Base-by-base conservation (phyloP, 1,140 invertebrate genomes). In the Sycophila sp. region DNA sequence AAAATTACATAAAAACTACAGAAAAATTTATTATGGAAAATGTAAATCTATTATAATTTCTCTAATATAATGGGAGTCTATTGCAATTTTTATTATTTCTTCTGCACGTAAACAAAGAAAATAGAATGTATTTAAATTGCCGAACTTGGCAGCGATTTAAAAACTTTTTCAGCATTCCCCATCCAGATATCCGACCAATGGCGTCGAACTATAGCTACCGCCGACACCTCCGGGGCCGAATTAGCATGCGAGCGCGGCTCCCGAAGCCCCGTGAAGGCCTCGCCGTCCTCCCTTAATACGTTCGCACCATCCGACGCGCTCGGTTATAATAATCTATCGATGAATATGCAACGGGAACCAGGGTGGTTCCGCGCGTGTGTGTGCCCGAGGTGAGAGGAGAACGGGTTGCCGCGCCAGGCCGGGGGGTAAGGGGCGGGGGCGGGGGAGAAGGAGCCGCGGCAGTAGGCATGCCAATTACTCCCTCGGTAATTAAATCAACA, bases 401-500 rank as follows among this genome's bases (percentile, higher is more conserved):
- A 58, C 34, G n/a, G n/a, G n/a, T n/a, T 4, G 26, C 45, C 38
- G 47, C 19, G 19, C 51, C 26, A 15, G 56, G n/a, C n/a, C n/a
- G n/a, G n/a, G n/a, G n/a, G 17, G 11, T 36, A 8, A 6, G 32
- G 11, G 34, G 28, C 34, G 60, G 53, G 53, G 51, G 56, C 59
- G 64, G 30, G 58, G 65, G 63, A 67, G n/a, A 72, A 63, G 49
- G 34, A 55, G 30, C 22, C 4, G 30, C 69, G 79, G 76, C 55
- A 53, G 68, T 71, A 75, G 80, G 77, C 80, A 81, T 81, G 77
- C 78, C 80, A 83, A 83, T 83, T 82, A 83, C 75, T 82, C 77
- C 76, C 76, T 65, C 69, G 77, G 73, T 83, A 82, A 83, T 83
- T 83, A 83, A 83, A 82, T 83, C 81, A 80, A 83, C 81, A 83